Evolutionary conservation across 2,113 vertebrate genomes (phyloP).

Genomic region (Oreochromis tanganicae): DNA sequence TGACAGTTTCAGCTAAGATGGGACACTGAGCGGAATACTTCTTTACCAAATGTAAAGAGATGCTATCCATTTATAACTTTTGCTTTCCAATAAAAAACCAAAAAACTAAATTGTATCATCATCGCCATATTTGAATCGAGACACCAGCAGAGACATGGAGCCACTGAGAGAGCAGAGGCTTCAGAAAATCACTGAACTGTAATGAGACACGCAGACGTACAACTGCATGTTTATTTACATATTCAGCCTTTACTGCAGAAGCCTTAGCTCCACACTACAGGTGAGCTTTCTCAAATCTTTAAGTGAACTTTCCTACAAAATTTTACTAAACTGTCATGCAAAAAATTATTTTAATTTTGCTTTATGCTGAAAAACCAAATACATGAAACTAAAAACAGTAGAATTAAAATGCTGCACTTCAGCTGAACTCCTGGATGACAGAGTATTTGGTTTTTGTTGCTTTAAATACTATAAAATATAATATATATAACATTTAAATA

Average conservation of each 20-base stretch:
- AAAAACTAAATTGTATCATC: not conserved
- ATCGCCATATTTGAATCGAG: not conserved
- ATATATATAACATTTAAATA: not conserved
- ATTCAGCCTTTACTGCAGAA: not conserved
- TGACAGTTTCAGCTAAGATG: not conserved
- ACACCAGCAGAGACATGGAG: not conserved
- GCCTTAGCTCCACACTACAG: not conserved
- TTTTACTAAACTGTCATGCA: rapidly evolving
- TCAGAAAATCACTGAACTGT: not conserved
- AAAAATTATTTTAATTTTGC: not conserved
- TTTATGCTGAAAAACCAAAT: not conserved
- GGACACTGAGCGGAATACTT: not conserved
- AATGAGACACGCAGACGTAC: not conserved
- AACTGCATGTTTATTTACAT: not conserved
- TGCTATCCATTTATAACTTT: not conserved
- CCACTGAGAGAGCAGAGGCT: not conserved
- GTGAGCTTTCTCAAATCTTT: not conserved
- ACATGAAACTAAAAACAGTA: not conserved
- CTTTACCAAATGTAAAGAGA: not conserved
- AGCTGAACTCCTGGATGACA: not conserved
- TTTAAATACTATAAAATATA: not conserved
- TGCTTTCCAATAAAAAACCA: rapidly evolving
- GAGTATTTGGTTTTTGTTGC: not conserved
- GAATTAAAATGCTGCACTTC: not conserved
- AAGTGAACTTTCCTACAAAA: not conserved